Conservation (phyloP, 1,140 invertebrate genomes). For the Drosophila mauritiana region DNA sequence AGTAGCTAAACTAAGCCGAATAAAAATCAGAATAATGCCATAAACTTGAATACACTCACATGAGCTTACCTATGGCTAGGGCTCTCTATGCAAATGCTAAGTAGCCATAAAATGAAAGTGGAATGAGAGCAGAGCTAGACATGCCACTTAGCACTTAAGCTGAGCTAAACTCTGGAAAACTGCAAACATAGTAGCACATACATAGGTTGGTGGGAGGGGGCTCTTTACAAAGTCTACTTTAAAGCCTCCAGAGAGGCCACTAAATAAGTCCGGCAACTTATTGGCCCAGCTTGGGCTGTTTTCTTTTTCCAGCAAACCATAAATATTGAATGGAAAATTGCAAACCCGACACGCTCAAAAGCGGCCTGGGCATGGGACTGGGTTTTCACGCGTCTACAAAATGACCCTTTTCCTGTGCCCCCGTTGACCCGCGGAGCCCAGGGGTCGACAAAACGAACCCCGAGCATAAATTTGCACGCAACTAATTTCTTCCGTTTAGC, state of each 20-base stretch:
- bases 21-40: slow-evolving; percentile 1
- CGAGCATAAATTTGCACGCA: slow-evolving; percentile 81
- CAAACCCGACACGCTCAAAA: slow-evolving; percentile 25
- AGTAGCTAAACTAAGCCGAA: neutral
- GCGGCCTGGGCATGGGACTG: slow-evolving; percentile 43
- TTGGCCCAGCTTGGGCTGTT: neutral
- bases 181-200: neutral
- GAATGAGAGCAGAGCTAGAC: neutral
- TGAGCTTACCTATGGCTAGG: neutral
- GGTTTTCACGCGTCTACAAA: slow-evolving; percentile 77
- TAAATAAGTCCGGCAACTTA: slow-evolving; percentile 21
- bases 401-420: slow-evolving; percentile 75
- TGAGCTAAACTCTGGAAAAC: neutral
- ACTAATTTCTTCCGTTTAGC: slow-evolving; percentile 83
- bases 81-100: slow-evolving; percentile 1
- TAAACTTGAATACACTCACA: neutral
- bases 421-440: slow-evolving; percentile 22
- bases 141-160: slow-evolving; percentile 1
- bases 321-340: slow-evolving; percentile 48
- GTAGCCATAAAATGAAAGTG: slow-evolving; percentile 1
- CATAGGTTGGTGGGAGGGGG: neutral
- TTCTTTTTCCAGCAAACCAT: slow-evolving; percentile 13
- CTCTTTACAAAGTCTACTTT: neutral
- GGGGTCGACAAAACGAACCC: slow-evolving; percentile 44
- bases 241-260: slow-evolving; percentile 13